Base-by-base conservation (phyloP, 2,113 vertebrate species). In the Empidonax alnorum region DNA sequence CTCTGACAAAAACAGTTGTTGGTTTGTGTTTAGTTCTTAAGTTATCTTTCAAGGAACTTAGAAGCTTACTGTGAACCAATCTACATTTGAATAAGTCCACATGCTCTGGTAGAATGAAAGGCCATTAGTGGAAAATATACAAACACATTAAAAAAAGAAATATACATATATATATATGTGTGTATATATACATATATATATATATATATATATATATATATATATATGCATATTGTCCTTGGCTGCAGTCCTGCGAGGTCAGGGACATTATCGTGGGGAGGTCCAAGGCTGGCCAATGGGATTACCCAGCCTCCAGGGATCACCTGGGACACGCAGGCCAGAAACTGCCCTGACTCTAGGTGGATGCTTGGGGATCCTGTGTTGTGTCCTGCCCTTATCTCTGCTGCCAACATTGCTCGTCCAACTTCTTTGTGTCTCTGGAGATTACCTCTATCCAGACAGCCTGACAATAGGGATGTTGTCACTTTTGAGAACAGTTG, bases 291-390 rank as follows among this genome's bases (percentile, higher is more conserved):
- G n/a, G 9, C 9, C 33, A 78, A 0, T 30, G 21, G 7, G 11
- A 5, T 27, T 87, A 13, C 10, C 8, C 8, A 47, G 4, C 7
- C 33, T 49, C 5, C 27, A 71, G 37, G 18, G 5, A 17, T 69
- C 10, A 12, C 15, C 13, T 52, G 33, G 37, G 16, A 69, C 33
- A 35, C 3, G 3, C 2, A 61, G 21, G 15, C 30, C 23, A 56
- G 44, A 65, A n/a, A 20, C 25, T 87, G 8, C 12, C 20, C 9
- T 65, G 27, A 33, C 5, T 53, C 47, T 50, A 25, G 2, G 12
- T 66, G 6, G 12, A 2, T 4, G 0, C 10, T 1, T 49, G 3
- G 16, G 18, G 18, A 33, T 42, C 23, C 16, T n/a, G 18, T n/a
- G 6, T 14, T 71, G 2, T 69, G 14, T 30, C 27, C 13, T n/a